Evolutionary conservation across 1,140 invertebrate genomes (phyloP).

Genomic region (Caenorhabditis tropicalis): DNA sequence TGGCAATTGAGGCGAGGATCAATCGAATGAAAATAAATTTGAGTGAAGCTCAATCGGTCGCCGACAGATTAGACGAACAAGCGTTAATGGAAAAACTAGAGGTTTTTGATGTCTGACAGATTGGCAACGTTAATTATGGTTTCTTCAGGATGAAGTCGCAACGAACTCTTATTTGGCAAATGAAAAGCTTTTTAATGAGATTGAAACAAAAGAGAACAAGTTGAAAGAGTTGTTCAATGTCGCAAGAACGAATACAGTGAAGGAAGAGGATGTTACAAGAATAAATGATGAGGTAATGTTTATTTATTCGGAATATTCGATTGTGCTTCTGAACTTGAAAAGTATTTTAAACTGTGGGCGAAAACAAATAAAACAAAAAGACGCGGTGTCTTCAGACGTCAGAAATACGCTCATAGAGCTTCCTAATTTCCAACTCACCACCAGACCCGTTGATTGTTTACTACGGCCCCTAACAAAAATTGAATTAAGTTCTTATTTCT

Average conservation of each 20-base stretch:
- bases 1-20: conserved; percentile 16
- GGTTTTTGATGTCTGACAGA: not conserved
- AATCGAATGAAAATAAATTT: conserved; percentile 39
- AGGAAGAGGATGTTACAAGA: not conserved
- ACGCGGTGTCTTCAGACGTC: conserved; percentile 21
- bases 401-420: not conserved
- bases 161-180: conserved; percentile 1
- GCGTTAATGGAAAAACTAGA: conserved; percentile 26
- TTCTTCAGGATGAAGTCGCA: conserved; percentile 7
- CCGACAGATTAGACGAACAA: conserved; percentile 18
- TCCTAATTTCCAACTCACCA: not conserved
- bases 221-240: not conserved
- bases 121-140: not conserved
- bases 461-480: not conserved
- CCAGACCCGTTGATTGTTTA: conserved; percentile 1
- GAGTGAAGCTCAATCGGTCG: conserved; percentile 18
- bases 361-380: not conserved
- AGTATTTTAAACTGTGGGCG: not conserved
- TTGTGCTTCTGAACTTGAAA: too few relatives aligned
- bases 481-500: not conserved
- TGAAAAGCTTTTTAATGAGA: not conserved
- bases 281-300: too few relatives aligned
- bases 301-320: too few relatives aligned
- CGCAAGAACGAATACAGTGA: not conserved
- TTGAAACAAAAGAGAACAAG: not conserved